A percentile compares a stretch with the other conserved stretches of the same genome.
phyloP scores from a whole-genome alignment of 2,888 invertebrate genomes.

The Drosophila vallismaia region DNA sequence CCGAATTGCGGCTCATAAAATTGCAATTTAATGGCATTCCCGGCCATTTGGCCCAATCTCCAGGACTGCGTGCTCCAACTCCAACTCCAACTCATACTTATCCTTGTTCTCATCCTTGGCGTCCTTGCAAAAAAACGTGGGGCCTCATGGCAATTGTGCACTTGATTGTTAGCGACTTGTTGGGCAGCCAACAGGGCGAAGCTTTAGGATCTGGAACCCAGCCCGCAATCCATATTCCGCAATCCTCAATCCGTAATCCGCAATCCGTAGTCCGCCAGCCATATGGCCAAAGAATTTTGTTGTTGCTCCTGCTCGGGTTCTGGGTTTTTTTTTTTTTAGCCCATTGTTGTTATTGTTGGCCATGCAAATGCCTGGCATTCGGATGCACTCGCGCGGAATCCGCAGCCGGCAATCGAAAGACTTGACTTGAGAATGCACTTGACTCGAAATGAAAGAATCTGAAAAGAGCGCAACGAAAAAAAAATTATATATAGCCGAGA shows the following conservation, averaged over 20 bases:
- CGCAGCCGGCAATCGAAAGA: conserved; percentile 28
- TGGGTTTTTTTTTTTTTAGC: not conserved
- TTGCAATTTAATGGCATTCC: conserved; percentile 42
- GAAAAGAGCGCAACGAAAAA: conserved; percentile 41
- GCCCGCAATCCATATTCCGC: conserved; percentile 15
- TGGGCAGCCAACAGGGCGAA: conserved; percentile 71
- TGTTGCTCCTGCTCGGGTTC: conserved; percentile 17
- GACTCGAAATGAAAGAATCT: conserved; percentile 62
- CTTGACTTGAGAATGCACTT: conserved; percentile 64
- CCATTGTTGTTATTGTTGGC: conserved; percentile 54
- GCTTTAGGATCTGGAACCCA: conserved; percentile 16
- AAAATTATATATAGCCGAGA: conserved; percentile 9
- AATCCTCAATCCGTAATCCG: conserved; percentile 1
- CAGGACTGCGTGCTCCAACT: not conserved
- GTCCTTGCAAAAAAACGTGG: not conserved
- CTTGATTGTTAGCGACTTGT: conserved; percentile 78
- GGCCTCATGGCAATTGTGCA: conserved; percentile 68
- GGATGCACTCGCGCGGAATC: conserved; percentile 66
- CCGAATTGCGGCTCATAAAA: conserved; percentile 70
- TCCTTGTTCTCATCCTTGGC: not conserved
- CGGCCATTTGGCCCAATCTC: conserved; percentile 82
- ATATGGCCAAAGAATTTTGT: conserved; percentile 32
- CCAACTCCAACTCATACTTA: not conserved
- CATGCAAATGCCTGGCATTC: conserved; percentile 64
- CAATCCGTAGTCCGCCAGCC: conserved; percentile 15